A percentile compares a stretch with the other conserved stretches of the same genome.
Conservation (phyloP, 2,888 invertebrate species). For the Linyphia triangularis region DNA sequence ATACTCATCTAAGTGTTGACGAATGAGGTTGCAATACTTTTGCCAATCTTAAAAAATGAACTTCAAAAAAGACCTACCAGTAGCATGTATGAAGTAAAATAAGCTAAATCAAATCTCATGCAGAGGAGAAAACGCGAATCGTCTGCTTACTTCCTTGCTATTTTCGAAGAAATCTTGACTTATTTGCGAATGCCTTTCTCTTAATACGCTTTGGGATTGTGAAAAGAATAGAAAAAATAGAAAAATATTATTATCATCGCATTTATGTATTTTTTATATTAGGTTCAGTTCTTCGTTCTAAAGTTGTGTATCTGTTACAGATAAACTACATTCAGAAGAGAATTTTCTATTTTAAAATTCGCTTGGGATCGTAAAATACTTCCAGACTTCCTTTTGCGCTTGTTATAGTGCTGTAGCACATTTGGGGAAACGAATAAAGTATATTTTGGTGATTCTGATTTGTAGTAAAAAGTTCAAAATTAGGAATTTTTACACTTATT, state of each 20-base stretch:
- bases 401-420: slow-evolving; percentile 18
- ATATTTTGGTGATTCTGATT: neutral
- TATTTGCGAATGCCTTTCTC: slow-evolving; percentile 9
- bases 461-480: neutral
- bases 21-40: too few relatives aligned
- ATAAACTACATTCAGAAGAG: neutral
- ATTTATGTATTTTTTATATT: slow-evolving; percentile 3
- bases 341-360: slow-evolving; percentile 17
- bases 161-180: slow-evolving; percentile 24
- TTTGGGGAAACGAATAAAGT: slow-evolving; percentile 12
- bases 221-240: neutral
- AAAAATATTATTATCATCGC: slow-evolving; percentile 41
- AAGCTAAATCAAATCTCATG: slow-evolving; percentile 38
- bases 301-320: neutral
- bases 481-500: neutral
- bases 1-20: neutral
- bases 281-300: neutral
- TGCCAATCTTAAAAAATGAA: too few relatives aligned
- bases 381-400: slow-evolving; percentile 26
- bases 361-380: slow-evolving; percentile 21
- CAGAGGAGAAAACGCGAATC: neutral
- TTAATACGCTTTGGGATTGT: slow-evolving; percentile 32
- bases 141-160: slow-evolving; percentile 5
- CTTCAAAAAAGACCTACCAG: neutral
- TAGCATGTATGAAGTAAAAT: slow-evolving; percentile 11